phyloP scores from a whole-genome alignment of 2,113 vertebrate species.

The Muntiacus muntjak region DNA sequence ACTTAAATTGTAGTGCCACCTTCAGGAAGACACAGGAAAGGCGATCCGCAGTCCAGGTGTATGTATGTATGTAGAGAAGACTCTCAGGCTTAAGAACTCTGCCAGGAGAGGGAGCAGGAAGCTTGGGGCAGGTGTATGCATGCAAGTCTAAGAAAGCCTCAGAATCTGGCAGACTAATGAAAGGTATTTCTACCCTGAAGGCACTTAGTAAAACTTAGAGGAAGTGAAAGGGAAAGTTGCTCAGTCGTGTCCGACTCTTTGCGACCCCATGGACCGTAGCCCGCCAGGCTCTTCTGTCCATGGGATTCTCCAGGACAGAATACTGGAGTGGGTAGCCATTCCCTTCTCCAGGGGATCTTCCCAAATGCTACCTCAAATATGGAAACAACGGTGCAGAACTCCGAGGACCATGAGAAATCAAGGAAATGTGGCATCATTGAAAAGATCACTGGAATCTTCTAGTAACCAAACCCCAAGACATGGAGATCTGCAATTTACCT shows the following conservation, averaged over 20 bases:
- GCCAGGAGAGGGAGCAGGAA: not conserved
- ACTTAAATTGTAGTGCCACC: not conserved
- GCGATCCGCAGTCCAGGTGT: rapidly evolving
- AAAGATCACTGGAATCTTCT: not conserved
- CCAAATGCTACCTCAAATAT: not conserved
- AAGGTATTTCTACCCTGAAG: not conserved
- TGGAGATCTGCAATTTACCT: not conserved
- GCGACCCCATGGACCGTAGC: not conserved
- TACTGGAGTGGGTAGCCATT: not conserved
- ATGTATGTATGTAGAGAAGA: not conserved
- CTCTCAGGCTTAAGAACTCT: not conserved
- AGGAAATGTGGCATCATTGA: not conserved
- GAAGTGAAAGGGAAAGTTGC: not conserved
- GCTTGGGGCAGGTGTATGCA: too few relatives aligned
- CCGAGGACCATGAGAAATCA: not conserved
- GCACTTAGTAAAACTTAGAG: not conserved
- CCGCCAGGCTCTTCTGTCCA: not conserved
- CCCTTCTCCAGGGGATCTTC: not conserved
- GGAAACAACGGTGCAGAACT: not conserved
- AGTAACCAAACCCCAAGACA: not conserved
- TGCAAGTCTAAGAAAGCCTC: not conserved
- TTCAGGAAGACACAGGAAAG: not conserved
- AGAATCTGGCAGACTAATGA: not conserved
- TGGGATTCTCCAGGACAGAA: not conserved
- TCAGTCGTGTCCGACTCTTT: not conserved